phyloP scores from a whole-genome alignment of 2,888 invertebrate species.

The Norana najaformis region DNA sequence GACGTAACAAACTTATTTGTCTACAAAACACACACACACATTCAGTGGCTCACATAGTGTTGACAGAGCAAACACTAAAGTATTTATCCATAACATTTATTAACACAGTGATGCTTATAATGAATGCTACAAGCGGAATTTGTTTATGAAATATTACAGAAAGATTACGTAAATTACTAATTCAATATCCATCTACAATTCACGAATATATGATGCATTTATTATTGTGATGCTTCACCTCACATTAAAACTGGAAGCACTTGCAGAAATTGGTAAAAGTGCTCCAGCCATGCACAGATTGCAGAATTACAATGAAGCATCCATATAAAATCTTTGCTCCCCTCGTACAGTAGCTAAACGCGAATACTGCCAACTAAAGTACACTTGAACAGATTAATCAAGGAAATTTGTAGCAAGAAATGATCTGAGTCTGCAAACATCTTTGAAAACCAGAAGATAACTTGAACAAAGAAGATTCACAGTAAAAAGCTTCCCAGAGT shows the following conservation, averaged over 20 bases:
- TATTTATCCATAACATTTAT: neutral
- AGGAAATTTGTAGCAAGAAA: neutral
- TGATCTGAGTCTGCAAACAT: neutral
- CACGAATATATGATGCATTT: neutral
- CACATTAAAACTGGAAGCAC: neutral
- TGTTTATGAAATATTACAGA: neutral
- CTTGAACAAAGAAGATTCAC: neutral
- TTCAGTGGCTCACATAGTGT: neutral
- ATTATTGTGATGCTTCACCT: neutral
- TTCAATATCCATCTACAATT: neutral
- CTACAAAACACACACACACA: neutral
- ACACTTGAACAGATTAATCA: neutral
- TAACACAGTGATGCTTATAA: neutral
- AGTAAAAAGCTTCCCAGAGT: neutral
- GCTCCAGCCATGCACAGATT: too few species aligned
- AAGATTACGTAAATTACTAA: neutral
- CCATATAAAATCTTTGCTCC: neutral
- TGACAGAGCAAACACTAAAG: neutral
- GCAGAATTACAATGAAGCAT: neutral
- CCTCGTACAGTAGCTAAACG: neutral
- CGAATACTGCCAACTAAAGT: neutral
- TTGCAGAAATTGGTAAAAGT: too few species aligned
- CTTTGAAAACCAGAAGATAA: neutral
- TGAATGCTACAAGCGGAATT: neutral
- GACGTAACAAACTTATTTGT: too few species aligned